A percentile compares a stretch with the other conserved stretches of the same genome.
Evolutionary conservation across 2,888 invertebrate genomes (phyloP).

Genomic region (Plagiodera versicolora): DNA sequence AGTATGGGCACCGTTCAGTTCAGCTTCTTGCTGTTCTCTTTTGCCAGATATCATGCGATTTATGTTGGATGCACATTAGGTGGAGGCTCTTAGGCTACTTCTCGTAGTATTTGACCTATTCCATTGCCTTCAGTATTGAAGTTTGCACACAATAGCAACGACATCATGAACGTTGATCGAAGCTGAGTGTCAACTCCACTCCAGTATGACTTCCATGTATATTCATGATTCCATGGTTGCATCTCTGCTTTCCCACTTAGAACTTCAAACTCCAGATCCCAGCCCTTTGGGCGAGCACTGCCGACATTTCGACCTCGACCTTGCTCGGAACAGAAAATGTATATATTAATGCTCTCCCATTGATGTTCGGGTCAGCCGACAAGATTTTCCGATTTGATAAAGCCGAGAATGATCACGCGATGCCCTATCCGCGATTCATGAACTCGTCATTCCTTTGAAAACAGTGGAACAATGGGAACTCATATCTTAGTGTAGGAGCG

Average conservation of each 20-base stretch:
- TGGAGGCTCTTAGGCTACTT: too few relatives aligned
- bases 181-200: too few relatives aligned
- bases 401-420: not conserved
- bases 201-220: too few relatives aligned
- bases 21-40: not conserved
- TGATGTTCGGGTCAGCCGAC: not conserved
- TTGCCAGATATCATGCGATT: not conserved
- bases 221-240: too few relatives aligned
- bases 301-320: not conserved
- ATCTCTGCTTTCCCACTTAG: too few relatives aligned
- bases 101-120: too few relatives aligned
- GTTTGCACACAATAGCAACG: too few relatives aligned
- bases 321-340: not conserved
- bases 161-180: too few relatives aligned
- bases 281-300: not conserved
- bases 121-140: too few relatives aligned
- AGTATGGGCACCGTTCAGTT: conserved; percentile 4
- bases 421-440: not conserved
- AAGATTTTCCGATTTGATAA: not conserved
- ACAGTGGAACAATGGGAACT: not conserved
- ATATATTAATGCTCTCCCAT: not conserved
- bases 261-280: not conserved
- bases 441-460: not conserved
- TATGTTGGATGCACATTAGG: not conserved
- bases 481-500: too few relatives aligned